These are phyloP conservation scores for Baryphthengus martii DNA, from an alignment of 2,113 vertebrate species.

Conservation along the genomic window DNA sequence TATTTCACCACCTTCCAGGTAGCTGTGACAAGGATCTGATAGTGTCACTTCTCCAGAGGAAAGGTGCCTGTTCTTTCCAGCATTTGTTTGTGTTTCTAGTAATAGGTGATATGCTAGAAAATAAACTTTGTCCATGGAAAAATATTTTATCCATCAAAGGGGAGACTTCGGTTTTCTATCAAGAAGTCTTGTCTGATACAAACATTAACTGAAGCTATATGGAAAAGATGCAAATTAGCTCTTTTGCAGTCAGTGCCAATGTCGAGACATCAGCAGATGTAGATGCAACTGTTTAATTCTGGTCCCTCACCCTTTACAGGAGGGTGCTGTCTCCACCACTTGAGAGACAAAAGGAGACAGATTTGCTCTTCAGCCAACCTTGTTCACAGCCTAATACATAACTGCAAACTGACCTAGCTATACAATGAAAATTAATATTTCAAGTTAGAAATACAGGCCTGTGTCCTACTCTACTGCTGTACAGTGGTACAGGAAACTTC, in stretches of 20 bases:
- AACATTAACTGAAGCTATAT: neutral
- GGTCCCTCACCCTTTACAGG: neutral
- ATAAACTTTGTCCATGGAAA: neutral
- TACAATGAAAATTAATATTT: neutral
- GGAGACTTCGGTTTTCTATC: neutral
- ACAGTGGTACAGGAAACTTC: neutral
- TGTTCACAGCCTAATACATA: neutral
- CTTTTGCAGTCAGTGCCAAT: neutral
- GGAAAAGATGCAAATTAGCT: neutral
- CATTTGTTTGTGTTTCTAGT: neutral
- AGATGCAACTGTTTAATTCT: neutral
- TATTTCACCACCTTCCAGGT: neutral
- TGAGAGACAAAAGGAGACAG: neutral
- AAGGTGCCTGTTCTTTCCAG: neutral
- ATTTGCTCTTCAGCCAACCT: neutral
- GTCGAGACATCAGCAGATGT: neutral
- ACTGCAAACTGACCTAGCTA: neutral
- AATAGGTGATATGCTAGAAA: neutral
- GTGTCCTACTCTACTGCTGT: neutral
- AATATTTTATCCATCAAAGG: neutral
- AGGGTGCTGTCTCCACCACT: neutral
- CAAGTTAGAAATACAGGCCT: neutral
- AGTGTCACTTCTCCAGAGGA: neutral
- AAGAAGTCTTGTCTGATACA: neutral
- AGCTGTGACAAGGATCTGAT: neutral